Evolutionary conservation across 2,113 vertebrate genomes (phyloP), one percentile per base, ranked within the genome.

Genomic region (Suricata suricatta): DNA sequence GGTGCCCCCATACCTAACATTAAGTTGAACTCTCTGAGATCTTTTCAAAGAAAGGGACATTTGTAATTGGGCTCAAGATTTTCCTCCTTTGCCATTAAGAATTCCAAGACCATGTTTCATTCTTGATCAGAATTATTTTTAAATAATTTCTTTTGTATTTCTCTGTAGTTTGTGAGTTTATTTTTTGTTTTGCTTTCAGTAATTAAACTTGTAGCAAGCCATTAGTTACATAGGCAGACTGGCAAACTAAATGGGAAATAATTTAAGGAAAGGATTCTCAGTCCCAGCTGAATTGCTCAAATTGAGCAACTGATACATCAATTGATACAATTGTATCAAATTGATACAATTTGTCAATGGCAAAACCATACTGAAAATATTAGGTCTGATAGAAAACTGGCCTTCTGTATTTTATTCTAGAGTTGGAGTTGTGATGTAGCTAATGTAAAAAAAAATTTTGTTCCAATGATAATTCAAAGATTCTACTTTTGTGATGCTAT

Each of bases 91-190:
- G 19, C 60, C 15, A 10, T 52, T 91, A 80, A 7, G 14, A 84
- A 93, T 93, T 93, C 71, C n/a, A 96, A 80, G 71, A 31, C 44
- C 47, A 74, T 41, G 38, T 63, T 84, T 69, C 17, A 79, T 60
- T 79, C 72, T 91, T 77, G 38, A 90, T 12, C 23, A 84, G 69
- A 84, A 77, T 74, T 74, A 44, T n/a, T 21, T 57, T 90, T 77
- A 64, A 72, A 84, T 84, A 63, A 80, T 80, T 86, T 19, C 54
- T 91, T 93, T 86, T 38, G 23, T 71, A 71, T 91, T 86, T 91
- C 50, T 71, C 33, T 91, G 63, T 19, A 71, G 63, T 38, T 71
- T 19, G 7, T 44, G 27, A 92, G 47, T 47, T 95, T 86, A 63
- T 87, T 92, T 25, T 41, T 95, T 92, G 44, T 69, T 91, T 71